Evolutionary conservation across 2,888 invertebrate species (phyloP), one percentile per base, ranked within the genome.

Genomic region (Brachypalpus laphriformis): DNA sequence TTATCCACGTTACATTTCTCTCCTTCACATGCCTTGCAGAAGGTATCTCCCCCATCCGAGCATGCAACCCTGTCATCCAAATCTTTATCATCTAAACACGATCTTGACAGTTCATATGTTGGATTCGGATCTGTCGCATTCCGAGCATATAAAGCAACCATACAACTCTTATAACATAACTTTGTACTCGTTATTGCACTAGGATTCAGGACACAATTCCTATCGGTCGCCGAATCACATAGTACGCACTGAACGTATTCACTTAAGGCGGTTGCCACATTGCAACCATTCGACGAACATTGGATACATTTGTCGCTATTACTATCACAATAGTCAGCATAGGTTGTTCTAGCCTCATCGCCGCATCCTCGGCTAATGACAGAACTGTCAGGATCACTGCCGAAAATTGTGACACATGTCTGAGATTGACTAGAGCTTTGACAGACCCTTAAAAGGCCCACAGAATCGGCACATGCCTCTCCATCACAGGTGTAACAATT

Each of bases 321-420:
- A 0, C 14, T 20, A 2, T 11, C 42, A 66, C 87, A 87, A 42
- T 82, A 87, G 2, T 6, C 66, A 5, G 16, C 42, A 18, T 83
- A 18, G 0, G 7, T 51, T n/a, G 7, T 14, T 3, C 18, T 3
- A 1, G 87, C 49, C 3, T 22, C 47, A 56, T 89, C 88, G 18
- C 88, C 89, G 87, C 90, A 90, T 8, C 91, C 90, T 1, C 91
- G 88, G n/a, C 87, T 87, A 0, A 86, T 59, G 3, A 91, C 90
- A 0, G 70, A 49, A 0, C 87, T 88, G 3, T 45, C 40, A 7
- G 9, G 28, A 28, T 70, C 71, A 20, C 22, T 31, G 54, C 82
- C 82, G 22, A 90, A 89, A 3, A 89, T 87, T 7, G 89, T 89
- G 42, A 89, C 54, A 47, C 90, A 90, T 14, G 87, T 87, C 56